phyloP scores from a whole-genome alignment of 2,797 vertebrate species.

The Crenichthys baileyi region DNA sequence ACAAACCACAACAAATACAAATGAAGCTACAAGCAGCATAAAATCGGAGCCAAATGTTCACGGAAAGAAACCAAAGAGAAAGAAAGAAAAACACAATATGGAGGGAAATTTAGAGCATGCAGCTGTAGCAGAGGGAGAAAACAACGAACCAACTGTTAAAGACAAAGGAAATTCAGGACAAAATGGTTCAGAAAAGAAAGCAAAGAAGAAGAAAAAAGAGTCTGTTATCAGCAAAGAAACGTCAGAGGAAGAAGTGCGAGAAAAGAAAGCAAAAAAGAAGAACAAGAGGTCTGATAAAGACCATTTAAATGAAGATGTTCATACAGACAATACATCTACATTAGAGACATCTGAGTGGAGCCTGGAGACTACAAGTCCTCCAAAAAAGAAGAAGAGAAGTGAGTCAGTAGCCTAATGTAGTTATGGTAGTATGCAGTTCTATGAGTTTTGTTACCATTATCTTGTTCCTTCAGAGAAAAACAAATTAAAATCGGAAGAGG shows the following conservation, averaged over 20 bases:
- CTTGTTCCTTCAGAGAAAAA: constrained; percentile 62
- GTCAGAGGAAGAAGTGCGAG: constrained; percentile 23
- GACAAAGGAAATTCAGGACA: not conserved
- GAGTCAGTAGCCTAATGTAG: constrained; percentile 20
- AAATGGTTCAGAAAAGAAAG: constrained; percentile 19
- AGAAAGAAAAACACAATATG: not conserved
- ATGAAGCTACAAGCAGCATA: not conserved
- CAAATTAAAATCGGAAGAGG: constrained; percentile 46
- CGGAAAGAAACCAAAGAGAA: constrained; percentile 12
- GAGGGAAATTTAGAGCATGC: not conserved
- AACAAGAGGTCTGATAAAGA: constrained; percentile 26
- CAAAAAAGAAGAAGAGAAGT: constrained; percentile 75
- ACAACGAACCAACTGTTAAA: not conserved
- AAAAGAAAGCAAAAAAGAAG: constrained; percentile 27
- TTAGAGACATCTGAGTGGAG: not conserved
- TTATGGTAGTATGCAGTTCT: not conserved
- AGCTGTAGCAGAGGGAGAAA: not conserved
- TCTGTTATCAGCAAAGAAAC: constrained; percentile 1
- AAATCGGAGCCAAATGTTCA: not conserved
- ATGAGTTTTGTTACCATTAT: not conserved
- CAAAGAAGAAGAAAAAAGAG: constrained; percentile 9
- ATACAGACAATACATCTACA: not conserved
- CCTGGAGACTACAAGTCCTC: constrained; percentile 26
- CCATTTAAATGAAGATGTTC: not conserved
- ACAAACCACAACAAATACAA: not conserved